Evolutionary conservation across 2,888 invertebrate genomes (phyloP), one percentile per base, ranked within the genome.

Genomic region (Acleris holmiana): DNA sequence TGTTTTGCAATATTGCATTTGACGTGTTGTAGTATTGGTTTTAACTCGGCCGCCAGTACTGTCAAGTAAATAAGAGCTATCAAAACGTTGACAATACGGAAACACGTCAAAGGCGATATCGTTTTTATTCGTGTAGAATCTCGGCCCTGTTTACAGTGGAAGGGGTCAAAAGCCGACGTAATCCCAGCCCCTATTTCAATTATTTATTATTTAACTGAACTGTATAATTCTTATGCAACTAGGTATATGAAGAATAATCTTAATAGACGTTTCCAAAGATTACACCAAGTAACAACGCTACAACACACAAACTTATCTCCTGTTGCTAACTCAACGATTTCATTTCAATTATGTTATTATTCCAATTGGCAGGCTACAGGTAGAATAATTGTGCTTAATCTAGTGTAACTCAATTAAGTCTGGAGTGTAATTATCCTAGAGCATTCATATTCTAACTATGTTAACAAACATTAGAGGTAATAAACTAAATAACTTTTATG

Each of bases 361-460:
- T 29, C 29, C 29, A 29, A 29, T 29, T 29, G 29, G 29, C 8
- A 29, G 29, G 29, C 8, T 29, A 29, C 8, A 8, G 8, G 29
- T 8, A 29, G 29, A n/a, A 29, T 29, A 29, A 40, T 41, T 54
- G 15, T 21, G 41, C 19, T 54, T 54, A 41, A 54, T 41, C 41
- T 41, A 23, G 35, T 35, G 41, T 23, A 15, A 41, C 21, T 19
- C 17, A 54, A 41, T 54, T 54, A 54, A 23, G 41, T 53, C 19
- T 29, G 18, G 13, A 35, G 19, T 19, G 40, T 53, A 53, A 53
- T 53, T 53, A 19, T 19, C n/a, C 15, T 4, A 13, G 6, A 41
- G 41, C n/a, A 41, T n/a, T 15, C 13, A 15, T 41, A 1, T 41
- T 41, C n/a, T 41, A n/a, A 5, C 6, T 41, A 3, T 41, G 13